Evolutionary conservation across 2,113 vertebrate species (phyloP).

Genomic region (Rynchops niger): DNA sequence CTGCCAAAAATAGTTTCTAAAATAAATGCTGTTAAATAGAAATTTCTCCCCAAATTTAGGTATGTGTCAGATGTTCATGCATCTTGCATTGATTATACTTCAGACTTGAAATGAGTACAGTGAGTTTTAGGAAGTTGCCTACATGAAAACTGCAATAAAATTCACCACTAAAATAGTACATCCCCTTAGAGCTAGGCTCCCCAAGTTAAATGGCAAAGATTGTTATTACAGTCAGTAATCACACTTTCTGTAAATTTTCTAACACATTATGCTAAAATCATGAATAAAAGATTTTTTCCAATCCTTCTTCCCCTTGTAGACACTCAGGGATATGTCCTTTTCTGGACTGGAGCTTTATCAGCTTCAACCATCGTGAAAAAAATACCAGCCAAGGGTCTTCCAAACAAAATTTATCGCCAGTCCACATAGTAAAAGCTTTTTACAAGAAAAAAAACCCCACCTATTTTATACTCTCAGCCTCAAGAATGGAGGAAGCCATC

Average conservation of each 20-base stretch:
- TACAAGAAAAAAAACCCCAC: background rate
- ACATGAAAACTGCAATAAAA: background rate
- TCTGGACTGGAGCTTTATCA: background rate
- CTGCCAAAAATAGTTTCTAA: background rate
- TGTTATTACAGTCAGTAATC: background rate
- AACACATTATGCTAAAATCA: background rate
- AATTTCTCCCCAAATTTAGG: background rate
- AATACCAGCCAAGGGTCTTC: background rate
- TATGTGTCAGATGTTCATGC: background rate
- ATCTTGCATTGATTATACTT: constrained; percentile 24
- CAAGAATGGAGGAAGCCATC: background rate
- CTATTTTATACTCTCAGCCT: background rate
- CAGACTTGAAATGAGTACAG: constrained; percentile 3
- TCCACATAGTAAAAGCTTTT: fast-evolving
- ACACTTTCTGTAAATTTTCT: background rate
- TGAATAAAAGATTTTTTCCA: background rate
- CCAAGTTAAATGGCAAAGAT: background rate
- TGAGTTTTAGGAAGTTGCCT: background rate
- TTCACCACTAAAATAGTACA: background rate
- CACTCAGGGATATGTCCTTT: background rate
- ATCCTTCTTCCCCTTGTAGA: background rate
- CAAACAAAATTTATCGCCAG: background rate
- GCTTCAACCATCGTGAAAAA: background rate
- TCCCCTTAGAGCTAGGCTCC: background rate
- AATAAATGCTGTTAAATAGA: background rate